A percentile compares a stretch with the other conserved stretches of the same genome.
These are phyloP conservation scores for Camptogramma bilineatum DNA, from an alignment of 2,888 invertebrate species.

Conservation along the genomic window DNA sequence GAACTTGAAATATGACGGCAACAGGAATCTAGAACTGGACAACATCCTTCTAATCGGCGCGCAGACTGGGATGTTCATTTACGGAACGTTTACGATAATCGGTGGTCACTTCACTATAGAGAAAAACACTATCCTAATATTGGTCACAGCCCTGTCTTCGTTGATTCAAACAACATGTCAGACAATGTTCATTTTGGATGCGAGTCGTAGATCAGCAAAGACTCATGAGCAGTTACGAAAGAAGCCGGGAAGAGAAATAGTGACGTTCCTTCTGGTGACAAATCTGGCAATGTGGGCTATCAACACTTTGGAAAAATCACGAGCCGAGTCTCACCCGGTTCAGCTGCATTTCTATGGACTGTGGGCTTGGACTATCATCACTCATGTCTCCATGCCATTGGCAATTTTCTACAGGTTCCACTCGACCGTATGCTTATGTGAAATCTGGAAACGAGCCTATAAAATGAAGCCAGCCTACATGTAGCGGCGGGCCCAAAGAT, in stretches of 20 bases:
- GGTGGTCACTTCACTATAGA: constrained; percentile 95
- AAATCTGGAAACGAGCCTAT: constrained; percentile 98
- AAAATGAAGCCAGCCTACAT: constrained; percentile 95
- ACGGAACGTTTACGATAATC: constrained; percentile 96
- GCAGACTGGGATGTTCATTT: constrained; percentile 97
- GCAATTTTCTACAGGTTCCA: constrained; percentile 98
- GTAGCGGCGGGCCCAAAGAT: constrained; percentile 85
- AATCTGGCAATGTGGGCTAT: constrained; percentile 98
- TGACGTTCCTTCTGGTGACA: constrained; percentile 95
- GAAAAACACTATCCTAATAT: constrained; percentile 91
- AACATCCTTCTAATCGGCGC: constrained; percentile 96
- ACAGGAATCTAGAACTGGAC: constrained; percentile 93
- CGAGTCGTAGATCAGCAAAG: constrained; percentile 93
- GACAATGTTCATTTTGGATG: constrained; percentile 96
- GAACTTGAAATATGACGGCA: constrained; percentile 93
- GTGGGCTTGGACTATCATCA: constrained; percentile 98
- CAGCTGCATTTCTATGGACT: constrained; percentile 96
- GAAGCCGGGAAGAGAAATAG: constrained; percentile 97
- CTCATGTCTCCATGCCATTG: constrained; percentile 96
- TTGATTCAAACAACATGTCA: constrained; percentile 95
- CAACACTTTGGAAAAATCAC: constrained; percentile 95
- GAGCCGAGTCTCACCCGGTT: constrained; percentile 96
- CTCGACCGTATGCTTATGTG: constrained; percentile 97
- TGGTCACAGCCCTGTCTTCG: constrained; percentile 93
- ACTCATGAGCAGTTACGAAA: constrained; percentile 92